Evolutionary conservation across 2,113 vertebrate genomes (phyloP).

Genomic region (Mionectes macconnelli): DNA sequence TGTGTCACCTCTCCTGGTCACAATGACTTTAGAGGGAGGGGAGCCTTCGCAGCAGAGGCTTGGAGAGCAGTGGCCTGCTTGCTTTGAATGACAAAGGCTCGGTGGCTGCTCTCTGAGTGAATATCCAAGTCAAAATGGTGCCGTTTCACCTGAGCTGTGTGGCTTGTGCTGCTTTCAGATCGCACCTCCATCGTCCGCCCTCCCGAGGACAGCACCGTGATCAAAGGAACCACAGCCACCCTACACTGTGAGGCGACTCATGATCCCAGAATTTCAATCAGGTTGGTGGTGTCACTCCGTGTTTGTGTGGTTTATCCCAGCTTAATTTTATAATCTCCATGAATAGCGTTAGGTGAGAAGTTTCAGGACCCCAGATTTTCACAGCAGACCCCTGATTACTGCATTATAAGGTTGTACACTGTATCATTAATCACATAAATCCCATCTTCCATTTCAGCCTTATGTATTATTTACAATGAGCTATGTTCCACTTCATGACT

Average conservation of each 20-base stretch:
- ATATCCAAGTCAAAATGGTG: neutral
- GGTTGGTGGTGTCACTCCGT: conserved; percentile 65
- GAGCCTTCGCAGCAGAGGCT: neutral
- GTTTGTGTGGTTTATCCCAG: neutral
- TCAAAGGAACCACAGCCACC: conserved; percentile 91
- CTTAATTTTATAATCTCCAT: neutral
- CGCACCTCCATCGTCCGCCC: conserved; percentile 84
- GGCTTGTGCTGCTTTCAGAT: conserved; percentile 77
- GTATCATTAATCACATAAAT: conserved; percentile 62
- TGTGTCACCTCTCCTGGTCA: neutral
- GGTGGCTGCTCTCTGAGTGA: neutral
- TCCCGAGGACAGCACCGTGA: conserved; percentile 87
- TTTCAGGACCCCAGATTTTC: conserved; percentile 18
- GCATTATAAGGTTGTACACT: conserved; percentile 9
- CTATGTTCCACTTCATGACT: conserved; percentile 69
- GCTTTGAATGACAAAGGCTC: neutral
- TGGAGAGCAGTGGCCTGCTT: neutral
- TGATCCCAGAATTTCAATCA: conserved; percentile 85
- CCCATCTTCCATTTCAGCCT: conserved; percentile 57
- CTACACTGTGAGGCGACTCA: conserved; percentile 86
- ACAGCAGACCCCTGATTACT: conserved; percentile 4
- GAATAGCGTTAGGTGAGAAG: neutral
- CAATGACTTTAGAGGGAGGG: neutral
- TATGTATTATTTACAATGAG: conserved; percentile 75
- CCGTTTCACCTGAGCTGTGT: neutral